A percentile compares a stretch with the other conserved stretches of the same genome.
These are phyloP conservation scores for Artemia sp. DNA, from an alignment of 2,888 invertebrate species.

Conservation along the genomic window DNA sequence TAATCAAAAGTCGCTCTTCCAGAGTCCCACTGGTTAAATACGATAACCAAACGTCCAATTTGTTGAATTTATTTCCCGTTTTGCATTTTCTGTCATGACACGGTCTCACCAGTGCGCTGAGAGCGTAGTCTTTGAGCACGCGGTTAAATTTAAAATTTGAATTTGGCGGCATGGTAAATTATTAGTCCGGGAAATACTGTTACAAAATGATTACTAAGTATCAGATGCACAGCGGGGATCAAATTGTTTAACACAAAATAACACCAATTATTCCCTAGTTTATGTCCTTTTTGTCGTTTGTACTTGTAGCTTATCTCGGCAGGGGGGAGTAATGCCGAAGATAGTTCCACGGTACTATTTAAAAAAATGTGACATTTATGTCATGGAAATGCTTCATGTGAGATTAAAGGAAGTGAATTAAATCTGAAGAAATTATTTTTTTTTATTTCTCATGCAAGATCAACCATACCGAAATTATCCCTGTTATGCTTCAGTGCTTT, in stretches of 20 bases:
- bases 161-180: not conserved
- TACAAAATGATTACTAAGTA: not conserved
- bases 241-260: not conserved
- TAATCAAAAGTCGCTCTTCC: too few species aligned
- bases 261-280: constrained; percentile 6
- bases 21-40: too few species aligned
- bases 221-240: constrained; percentile 9
- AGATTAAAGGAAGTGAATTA: too few species aligned
- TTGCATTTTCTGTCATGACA: not conserved
- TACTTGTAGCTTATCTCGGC: not conserved
- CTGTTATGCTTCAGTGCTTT: too few species aligned
- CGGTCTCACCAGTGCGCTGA: constrained; percentile 7
- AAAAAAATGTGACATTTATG: too few species aligned
- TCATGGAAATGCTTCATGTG: too few species aligned
- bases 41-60: not conserved
- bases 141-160: constrained; percentile 4
- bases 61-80: not conserved
- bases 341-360: too few species aligned
- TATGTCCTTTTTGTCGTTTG: constrained; percentile 6
- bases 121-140: constrained; percentile 7
- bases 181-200: constrained; percentile 13
- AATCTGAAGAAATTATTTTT: too few species aligned
- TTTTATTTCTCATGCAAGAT: too few species aligned
- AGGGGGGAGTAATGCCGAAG: not conserved
- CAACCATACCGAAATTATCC: too few species aligned